These are phyloP conservation scores for Rutpela maculata DNA, from an alignment of 2,888 invertebrate genomes.

Conservation along the genomic window DNA sequence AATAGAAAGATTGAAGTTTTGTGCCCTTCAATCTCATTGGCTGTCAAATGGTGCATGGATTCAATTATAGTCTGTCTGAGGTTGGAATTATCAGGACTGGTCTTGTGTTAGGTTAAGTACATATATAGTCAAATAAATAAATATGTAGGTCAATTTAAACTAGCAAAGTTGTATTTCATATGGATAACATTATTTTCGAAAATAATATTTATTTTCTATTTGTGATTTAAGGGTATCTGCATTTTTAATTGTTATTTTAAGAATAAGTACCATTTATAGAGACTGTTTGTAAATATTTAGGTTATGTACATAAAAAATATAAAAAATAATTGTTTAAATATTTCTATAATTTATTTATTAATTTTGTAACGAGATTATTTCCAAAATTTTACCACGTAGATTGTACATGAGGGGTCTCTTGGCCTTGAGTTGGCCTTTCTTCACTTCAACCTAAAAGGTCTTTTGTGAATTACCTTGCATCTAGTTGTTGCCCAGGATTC, in stretches of 20 bases:
- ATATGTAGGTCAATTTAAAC: not conserved
- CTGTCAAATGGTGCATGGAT: too few species aligned
- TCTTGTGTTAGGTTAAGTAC: too few species aligned
- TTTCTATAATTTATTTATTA: not conserved
- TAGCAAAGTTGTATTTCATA: slow-evolving; percentile 36
- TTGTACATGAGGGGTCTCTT: too few species aligned
- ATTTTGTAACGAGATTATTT: not conserved
- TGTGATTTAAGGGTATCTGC: slow-evolving; percentile 31
- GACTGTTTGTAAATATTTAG: slow-evolving; percentile 37
- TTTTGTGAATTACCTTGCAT: too few species aligned
- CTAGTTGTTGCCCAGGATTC: too few species aligned
- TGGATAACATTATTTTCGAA: slow-evolving; percentile 15
- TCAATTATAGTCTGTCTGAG: too few species aligned
- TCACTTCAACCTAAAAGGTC: too few species aligned
- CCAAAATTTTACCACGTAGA: too few species aligned
- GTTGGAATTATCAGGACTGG: too few species aligned
- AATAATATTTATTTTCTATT: slow-evolving; percentile 21
- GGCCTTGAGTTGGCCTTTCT: too few species aligned
- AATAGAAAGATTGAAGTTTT: too few species aligned
- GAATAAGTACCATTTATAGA: slow-evolving; percentile 29
- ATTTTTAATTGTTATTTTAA: slow-evolving; percentile 25
- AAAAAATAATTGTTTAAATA: slow-evolving; percentile 7
- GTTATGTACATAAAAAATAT: slow-evolving; percentile 13
- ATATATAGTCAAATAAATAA: not conserved
- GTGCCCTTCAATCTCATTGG: too few species aligned